These are phyloP conservation scores for Odontomachus brunneus DNA, from an alignment of 1,140 invertebrate species.

Conservation along the genomic window DNA sequence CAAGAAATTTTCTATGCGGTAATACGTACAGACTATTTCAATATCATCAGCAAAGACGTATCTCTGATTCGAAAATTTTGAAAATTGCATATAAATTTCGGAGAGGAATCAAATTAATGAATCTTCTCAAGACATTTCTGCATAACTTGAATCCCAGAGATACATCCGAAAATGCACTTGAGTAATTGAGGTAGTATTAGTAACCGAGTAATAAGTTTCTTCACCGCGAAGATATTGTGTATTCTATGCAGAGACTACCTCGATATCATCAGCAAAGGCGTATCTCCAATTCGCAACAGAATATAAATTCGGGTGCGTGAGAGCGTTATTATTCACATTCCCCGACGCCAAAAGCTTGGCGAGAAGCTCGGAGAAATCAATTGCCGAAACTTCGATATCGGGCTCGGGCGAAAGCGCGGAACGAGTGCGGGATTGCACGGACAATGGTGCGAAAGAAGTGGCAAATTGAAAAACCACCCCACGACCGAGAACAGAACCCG, in stretches of 20 bases:
- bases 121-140: background rate
- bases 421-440: slow-evolving; percentile 47
- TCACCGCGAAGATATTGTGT: background rate
- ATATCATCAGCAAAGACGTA: too few species aligned
- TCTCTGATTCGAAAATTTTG: too few species aligned
- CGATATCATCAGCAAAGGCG: slow-evolving; percentile 16
- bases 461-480: slow-evolving; percentile 69
- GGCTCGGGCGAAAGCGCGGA: slow-evolving; percentile 5
- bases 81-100: too few species aligned
- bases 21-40: too few species aligned
- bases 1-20: too few species aligned
- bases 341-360: slow-evolving; percentile 46
- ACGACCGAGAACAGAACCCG: slow-evolving; percentile 36
- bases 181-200: background rate
- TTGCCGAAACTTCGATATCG: slow-evolving; percentile 62
- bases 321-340: slow-evolving; percentile 67
- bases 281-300: slow-evolving; percentile 37
- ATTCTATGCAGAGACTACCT: background rate
- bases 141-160: background rate
- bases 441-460: slow-evolving; percentile 62
- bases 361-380: slow-evolving; percentile 52
- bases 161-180: slow-evolving; percentile 2
- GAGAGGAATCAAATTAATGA: too few species aligned
- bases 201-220: background rate
- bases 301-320: slow-evolving; percentile 47